Evolutionary conservation across 2,888 invertebrate species (phyloP).

Genomic region (Dilophus febrilis): DNA sequence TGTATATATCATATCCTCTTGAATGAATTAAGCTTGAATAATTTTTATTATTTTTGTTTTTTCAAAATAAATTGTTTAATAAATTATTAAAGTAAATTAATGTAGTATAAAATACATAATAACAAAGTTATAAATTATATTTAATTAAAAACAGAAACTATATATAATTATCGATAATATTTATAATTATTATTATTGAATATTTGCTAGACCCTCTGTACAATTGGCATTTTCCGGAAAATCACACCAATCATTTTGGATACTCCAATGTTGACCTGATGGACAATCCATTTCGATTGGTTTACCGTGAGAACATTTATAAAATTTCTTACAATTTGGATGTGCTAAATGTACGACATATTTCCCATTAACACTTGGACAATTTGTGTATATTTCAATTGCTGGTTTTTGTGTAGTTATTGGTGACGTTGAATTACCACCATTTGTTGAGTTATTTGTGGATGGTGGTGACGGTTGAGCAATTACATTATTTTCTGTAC

Average conservation of each 20-base stretch:
- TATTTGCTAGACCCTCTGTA: not conserved
- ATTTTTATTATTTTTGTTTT: too few relatives aligned
- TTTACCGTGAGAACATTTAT: conserved; percentile 3
- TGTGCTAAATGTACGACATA: not conserved
- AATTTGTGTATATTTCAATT: conserved; percentile 1
- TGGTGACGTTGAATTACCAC: conserved; percentile 2
- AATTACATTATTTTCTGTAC: too few relatives aligned
- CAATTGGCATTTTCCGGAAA: conserved; percentile 2
- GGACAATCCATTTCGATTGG: not conserved
- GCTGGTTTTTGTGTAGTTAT: not conserved
- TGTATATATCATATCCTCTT: too few relatives aligned
- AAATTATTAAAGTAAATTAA: too few relatives aligned
- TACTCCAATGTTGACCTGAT: conserved; percentile 3
- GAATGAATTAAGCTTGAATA: too few relatives aligned
- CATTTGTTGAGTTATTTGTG: not conserved
- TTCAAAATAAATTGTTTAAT: too few relatives aligned
- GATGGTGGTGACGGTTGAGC: too few relatives aligned
- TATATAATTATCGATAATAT: too few relatives aligned
- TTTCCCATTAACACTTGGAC: not conserved
- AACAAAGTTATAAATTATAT: too few relatives aligned
- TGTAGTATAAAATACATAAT: too few relatives aligned
- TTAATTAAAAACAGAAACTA: too few relatives aligned
- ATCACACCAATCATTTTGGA: conserved; percentile 5
- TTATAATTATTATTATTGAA: too few relatives aligned
- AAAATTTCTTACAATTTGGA: conserved; percentile 3